phyloP scores from a whole-genome alignment of 2,797 vertebrate genomes.

The Sparidentex hasta region DNA sequence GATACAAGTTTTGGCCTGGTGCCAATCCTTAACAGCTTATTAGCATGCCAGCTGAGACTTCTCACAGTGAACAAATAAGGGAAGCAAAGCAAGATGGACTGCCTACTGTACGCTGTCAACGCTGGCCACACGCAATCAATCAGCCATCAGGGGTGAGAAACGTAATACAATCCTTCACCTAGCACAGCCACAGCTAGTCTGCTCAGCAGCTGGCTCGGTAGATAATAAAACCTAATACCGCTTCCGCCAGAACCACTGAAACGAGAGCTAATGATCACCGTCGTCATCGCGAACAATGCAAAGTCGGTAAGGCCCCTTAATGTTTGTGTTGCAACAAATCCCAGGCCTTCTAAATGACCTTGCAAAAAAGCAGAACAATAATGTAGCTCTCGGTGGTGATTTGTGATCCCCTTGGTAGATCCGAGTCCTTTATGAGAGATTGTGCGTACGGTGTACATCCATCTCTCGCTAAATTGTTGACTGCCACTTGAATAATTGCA shows the following conservation, averaged over 20 bases:
- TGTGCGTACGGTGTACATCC: conserved; percentile 32
- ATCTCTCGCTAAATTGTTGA: conserved; percentile 65
- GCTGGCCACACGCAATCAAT: conserved; percentile 68
- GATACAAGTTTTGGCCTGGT: conserved; percentile 39
- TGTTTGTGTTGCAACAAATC: conserved; percentile 40
- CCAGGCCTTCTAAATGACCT: conserved; percentile 49
- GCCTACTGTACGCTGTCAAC: conserved; percentile 71
- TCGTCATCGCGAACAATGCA: conserved; percentile 13
- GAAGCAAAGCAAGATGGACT: conserved; percentile 74
- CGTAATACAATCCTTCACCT: conserved; percentile 23
- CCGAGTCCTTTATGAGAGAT: conserved; percentile 43
- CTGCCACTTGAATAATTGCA: conserved; percentile 70
- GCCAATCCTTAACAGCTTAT: conserved; percentile 60
- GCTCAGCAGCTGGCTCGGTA: conserved; percentile 23
- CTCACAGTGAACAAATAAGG: conserved; percentile 64
- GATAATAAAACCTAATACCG: conserved; percentile 38
- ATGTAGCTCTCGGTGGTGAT: conserved; percentile 27
- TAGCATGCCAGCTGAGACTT: conserved; percentile 66
- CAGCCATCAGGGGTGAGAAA: conserved; percentile 61
- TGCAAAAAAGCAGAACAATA: conserved; percentile 35
- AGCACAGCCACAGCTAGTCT: conserved; percentile 14
- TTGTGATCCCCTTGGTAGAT: conserved; percentile 53
- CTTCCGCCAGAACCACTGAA: conserved; percentile 12
- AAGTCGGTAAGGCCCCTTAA: conserved; percentile 26
- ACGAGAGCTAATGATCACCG: conserved; percentile 24